Evolutionary conservation across 2,888 invertebrate species (phyloP).

Genomic region (Heliconius ethilla): DNA sequence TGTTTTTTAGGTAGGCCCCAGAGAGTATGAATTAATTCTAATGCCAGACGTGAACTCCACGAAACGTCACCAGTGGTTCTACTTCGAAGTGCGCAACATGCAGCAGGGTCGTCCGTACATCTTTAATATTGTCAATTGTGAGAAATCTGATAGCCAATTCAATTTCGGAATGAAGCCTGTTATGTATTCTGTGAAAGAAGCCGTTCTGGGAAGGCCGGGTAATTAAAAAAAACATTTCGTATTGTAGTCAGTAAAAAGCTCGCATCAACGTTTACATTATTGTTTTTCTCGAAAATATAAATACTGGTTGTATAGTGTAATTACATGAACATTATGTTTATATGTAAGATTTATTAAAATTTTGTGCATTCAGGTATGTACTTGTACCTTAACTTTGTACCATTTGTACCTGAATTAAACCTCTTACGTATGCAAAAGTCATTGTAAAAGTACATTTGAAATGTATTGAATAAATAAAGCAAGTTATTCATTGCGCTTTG

Average conservation of each 20-base stretch:
- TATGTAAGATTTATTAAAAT: not conserved
- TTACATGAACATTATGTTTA: not conserved
- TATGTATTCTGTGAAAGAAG: slow-evolving; percentile 90
- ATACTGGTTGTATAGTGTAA: not conserved
- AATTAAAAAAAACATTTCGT: slow-evolving; percentile 37
- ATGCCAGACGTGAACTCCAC: slow-evolving; percentile 91
- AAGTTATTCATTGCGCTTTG: not conserved
- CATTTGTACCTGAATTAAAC: not conserved
- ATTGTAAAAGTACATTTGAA: not conserved
- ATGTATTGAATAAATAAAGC: too few relatives aligned
- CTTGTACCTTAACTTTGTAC: not conserved
- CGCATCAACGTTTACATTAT: not conserved
- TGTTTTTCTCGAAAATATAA: not conserved
- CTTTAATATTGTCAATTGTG: slow-evolving; percentile 94
- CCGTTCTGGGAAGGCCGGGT: slow-evolving; percentile 80
- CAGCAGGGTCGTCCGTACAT: slow-evolving; percentile 85
- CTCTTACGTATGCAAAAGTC: not conserved
- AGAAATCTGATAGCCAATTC: slow-evolving; percentile 93
- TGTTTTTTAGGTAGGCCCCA: slow-evolving; percentile 84
- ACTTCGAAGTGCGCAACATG: slow-evolving; percentile 93
- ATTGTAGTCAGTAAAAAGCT: slow-evolving; percentile 12
- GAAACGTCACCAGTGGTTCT: slow-evolving; percentile 93
- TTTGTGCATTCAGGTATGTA: not conserved
- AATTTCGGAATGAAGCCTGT: slow-evolving; percentile 95
- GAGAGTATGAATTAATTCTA: slow-evolving; percentile 91